Evolutionary conservation across 2,113 vertebrate genomes (phyloP), one percentile per base, ranked within the genome.

Genomic region (Acrocephalus kingi): DNA sequence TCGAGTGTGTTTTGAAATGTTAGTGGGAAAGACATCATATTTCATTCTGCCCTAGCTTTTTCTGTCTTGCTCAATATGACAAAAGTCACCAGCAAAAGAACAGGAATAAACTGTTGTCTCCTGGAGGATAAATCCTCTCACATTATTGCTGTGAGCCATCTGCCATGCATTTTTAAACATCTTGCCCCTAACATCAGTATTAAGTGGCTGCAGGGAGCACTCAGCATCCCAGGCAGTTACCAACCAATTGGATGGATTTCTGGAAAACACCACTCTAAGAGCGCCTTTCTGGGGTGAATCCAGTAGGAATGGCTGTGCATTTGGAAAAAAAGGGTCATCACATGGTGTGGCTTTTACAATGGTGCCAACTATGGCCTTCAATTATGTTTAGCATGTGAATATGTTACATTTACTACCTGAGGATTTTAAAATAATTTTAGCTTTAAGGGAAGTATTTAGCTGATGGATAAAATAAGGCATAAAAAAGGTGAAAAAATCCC

Each of bases 31-130:
- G 61, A 52, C 67, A 58, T 49, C 45, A 4, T 67, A 73, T 78
- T 90, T 90, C 69, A 81, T 90, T 90, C 61, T 90, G 69, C 33
- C 61, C 58, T 48, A 84, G 69, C 75, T 87, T 91, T 93, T 90
- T 14, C 55, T 88, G 72, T 86, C 90, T 96, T 90, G 67, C 67
- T 91, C 35, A 83, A n/a, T 80, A 74, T 14, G 39, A 94, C 81
- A 82, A 72, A 59, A 96, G 61, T 80, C 68, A 81, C 56, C 41
- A 67, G 51, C 64, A 81, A 81, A 86, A 89, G 63, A 86, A 83
- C 31, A 52, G 61, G 35, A 89, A 90, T 43, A 71, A 93, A 74
- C 45, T 63, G 27, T 69, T 66, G n/a, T n/a, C 59, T 93, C n/a
- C 46, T 81, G 48, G 43, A 74, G 27, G 64, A 90, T 41, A 96